A percentile compares a stretch with the other conserved stretches of the same genome.
Conservation (phyloP, 2,888 invertebrate species). For the Trichopria drosophilae region DNA sequence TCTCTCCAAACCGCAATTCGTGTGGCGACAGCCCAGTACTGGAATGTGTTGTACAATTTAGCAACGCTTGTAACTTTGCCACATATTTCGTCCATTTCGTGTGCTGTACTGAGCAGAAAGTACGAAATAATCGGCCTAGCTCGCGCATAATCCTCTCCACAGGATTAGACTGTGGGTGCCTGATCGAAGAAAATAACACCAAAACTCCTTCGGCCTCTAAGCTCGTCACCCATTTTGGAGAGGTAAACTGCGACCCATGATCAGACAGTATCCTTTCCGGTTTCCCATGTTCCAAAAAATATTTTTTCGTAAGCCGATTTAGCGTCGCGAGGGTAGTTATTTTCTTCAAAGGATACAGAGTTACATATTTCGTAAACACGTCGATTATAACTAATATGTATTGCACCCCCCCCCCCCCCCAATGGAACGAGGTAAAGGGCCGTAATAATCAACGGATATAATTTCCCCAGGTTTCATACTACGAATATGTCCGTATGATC, state of each 20-base stretch:
- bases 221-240: background rate
- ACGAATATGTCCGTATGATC: background rate
- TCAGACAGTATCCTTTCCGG: background rate
- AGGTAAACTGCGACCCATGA: constrained; percentile 25
- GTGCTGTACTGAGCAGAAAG: no score
- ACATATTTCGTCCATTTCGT: background rate
- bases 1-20: no score
- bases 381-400: background rate
- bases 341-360: background rate
- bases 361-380: background rate
- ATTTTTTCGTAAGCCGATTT: background rate
- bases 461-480: background rate
- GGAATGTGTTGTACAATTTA: background rate
- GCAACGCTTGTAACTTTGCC: background rate
- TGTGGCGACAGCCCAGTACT: background rate
- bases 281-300: background rate
- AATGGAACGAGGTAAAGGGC: no score
- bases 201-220: background rate
- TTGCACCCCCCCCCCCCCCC: background rate
- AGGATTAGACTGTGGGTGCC: background rate
- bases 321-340: no score
- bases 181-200: no score
- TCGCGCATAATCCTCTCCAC: background rate
- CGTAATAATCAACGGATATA: background rate
- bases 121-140: no score